Evolutionary conservation across 1,140 invertebrate genomes (phyloP).

Genomic region (Euura lappo): DNA sequence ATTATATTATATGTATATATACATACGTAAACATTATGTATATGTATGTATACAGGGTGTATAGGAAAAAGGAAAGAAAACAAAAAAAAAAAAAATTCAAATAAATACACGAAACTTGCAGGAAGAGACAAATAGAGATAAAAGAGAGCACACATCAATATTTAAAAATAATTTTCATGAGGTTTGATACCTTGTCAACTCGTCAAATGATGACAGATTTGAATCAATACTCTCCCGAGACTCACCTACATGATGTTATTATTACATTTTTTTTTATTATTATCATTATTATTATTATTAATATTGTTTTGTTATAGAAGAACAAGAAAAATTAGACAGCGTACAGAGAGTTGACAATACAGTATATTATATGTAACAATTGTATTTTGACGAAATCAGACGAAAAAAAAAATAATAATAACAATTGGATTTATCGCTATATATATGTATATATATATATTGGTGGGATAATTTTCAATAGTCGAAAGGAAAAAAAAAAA

Average conservation of each 20-base stretch:
- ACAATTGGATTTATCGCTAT: no score
- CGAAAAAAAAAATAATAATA: no score
- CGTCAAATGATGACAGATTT: not conserved
- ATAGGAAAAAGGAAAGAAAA: constrained; percentile 13
- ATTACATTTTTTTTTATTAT: no score
- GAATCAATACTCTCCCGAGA: constrained; percentile 6
- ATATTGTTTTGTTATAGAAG: constrained; percentile 15
- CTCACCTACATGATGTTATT: no score
- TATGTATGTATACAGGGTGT: constrained; percentile 11
- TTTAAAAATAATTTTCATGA: no score
- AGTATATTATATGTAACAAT: constrained; percentile 9
- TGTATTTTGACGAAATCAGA: not conserved
- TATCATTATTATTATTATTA: no score
- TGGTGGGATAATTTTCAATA: no score
- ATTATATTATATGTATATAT: no score
- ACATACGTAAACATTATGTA: not conserved
- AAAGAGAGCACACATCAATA: no score
- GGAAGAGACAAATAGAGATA: not conserved
- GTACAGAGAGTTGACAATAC: not conserved
- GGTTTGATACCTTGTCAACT: no score
- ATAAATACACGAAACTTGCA: constrained; percentile 16
- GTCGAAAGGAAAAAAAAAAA: no score
- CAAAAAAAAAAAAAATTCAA: constrained; percentile 15
- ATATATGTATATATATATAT: no score
- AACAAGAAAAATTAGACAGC: constrained; percentile 23